Conservation (phyloP, 2,797 vertebrate species). For the Acanthiza pusilla region DNA sequence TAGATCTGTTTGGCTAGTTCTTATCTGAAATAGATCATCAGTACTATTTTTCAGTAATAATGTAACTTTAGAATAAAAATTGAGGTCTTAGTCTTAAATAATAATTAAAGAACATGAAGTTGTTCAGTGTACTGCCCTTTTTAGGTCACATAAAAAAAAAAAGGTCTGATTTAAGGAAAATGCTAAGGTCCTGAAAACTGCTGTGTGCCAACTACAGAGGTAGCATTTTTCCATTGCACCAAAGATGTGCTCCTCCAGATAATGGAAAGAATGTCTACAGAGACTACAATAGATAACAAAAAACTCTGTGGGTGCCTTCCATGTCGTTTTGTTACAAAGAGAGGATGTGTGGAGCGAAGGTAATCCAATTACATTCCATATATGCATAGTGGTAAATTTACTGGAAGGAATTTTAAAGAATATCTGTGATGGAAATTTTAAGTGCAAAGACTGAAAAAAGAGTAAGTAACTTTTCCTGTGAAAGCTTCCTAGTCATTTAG, state of each 20-base stretch:
- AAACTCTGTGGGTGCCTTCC: not conserved
- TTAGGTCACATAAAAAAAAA: not conserved
- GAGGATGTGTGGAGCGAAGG: not conserved
- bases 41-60: not conserved
- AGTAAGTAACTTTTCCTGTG: not conserved
- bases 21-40: not conserved
- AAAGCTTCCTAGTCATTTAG: not conserved
- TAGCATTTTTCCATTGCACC: not conserved
- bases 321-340: not conserved
- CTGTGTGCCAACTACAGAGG: not conserved
- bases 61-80: not conserved
- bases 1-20: not conserved
- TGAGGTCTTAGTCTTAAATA: not conserved
- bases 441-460: not conserved
- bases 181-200: not conserved
- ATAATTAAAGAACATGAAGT: not conserved
- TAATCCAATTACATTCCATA: not conserved
- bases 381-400: not conserved
- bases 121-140: not conserved
- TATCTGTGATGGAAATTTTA: not conserved
- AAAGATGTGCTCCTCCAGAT: not conserved
- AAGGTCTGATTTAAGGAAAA: not conserved
- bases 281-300: not conserved
- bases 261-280: not conserved
- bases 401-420: not conserved